Evolutionary conservation across 2,797 vertebrate species (phyloP).

Genomic region (Threskiornis aethiopicus): DNA sequence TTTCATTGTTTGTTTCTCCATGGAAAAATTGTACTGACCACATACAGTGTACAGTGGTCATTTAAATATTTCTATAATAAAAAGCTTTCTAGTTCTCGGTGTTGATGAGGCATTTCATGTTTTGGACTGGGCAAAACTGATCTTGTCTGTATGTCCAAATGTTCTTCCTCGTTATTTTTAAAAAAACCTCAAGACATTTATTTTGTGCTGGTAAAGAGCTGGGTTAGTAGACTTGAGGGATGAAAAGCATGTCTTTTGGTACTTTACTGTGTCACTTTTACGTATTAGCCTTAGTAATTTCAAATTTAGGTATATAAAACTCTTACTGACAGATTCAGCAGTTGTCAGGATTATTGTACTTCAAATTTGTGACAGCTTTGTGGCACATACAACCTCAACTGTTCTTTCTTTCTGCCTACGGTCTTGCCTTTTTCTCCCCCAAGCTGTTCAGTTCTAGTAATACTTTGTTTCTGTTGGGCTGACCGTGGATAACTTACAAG

Average conservation of each 20-base stretch:
- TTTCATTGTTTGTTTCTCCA: neutral
- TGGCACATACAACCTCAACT: neutral
- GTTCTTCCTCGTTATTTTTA: neutral
- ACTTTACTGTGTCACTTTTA: neutral
- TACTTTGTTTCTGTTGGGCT: neutral
- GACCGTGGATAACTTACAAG: neutral
- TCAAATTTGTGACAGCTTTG: neutral
- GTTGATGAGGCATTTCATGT: neutral
- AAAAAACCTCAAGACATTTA: neutral
- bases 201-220: neutral
- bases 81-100: neutral
- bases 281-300: neutral
- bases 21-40: neutral
- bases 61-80: neutral
- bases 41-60: neutral
- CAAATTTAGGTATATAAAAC: neutral
- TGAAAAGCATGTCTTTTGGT: neutral
- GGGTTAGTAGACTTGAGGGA: neutral
- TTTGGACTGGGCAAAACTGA: neutral
- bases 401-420: neutral
- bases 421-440: neutral
- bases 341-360: neutral
- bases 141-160: neutral
- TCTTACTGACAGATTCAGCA: neutral
- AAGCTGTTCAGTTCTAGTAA: neutral